Evolutionary conservation across 2,113 vertebrate genomes (phyloP), one percentile per base, ranked within the genome.

Genomic region (Microcebus ravelobensis): DNA sequence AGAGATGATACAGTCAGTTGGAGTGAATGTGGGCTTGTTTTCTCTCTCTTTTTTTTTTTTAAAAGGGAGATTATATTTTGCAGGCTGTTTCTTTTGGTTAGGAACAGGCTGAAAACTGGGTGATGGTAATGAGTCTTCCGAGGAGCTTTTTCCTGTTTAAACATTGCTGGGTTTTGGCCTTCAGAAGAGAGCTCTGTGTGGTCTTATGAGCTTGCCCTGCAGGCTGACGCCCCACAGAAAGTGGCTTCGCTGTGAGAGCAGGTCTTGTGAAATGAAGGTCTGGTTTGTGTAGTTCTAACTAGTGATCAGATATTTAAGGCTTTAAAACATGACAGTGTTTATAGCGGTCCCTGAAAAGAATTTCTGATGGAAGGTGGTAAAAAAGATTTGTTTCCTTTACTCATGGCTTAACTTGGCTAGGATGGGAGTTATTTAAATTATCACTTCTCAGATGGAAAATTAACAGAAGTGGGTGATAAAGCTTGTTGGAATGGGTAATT

Each of bases 361-460:
- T 97, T 94, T 68, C 83, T 98, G 25, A 87, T 96, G 87, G 23
- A 76, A 95, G 86, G 29, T 87, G 36, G 39, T 93, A 73, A 50
- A 96, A 45, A 96, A 42, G 86, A 76, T 61, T 94, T 93, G 67
- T 97, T 98, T 97, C 85, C 61, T 88, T 97, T 97, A 85, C 88
- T 94, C 74, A 77, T 67, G 63, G 63, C 48, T 92, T 71, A 83
- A 71, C 68, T 90, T 11, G 0, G 21, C 82, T 87, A n/a, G 68
- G 18, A 81, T 85, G 65, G 67, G 80, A 97, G 34, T 97, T 97
- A 91, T 96, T 94, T 74, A 91, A 95, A 92, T 96, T 94, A 81
- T 70, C 42, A 59, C 74, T 91, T 96, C 57, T 93, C 36, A 48
- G 63, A 86, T 84, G 87, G 86, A 95, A 91, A 87, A 39, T 59